Conservation (phyloP, 2,113 vertebrate genomes). For the Oplegnathus fasciatus region DNA sequence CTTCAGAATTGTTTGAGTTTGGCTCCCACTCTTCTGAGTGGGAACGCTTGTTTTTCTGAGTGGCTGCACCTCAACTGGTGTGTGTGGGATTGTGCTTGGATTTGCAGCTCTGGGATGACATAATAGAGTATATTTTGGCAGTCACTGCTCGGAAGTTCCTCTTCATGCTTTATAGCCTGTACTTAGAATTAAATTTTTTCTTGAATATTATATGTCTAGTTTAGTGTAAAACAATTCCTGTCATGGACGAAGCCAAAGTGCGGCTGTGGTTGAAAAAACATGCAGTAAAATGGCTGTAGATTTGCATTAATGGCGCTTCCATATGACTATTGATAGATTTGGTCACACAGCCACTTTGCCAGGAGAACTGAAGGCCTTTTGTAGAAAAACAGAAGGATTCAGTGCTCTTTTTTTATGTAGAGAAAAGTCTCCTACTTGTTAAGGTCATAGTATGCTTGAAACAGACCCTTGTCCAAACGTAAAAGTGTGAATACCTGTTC, state of each 20-base stretch:
- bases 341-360: background rate
- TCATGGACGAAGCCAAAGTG: background rate
- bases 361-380: background rate
- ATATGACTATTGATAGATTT: background rate
- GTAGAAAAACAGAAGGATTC: background rate
- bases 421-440: background rate
- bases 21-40: conserved; percentile 67
- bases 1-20: conserved; percentile 17
- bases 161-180: conserved; percentile 9
- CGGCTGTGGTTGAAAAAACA: background rate
- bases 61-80: conserved; percentile 23
- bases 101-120: conserved; percentile 49
- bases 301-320: background rate
- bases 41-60: conserved; percentile 36
- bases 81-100: conserved; percentile 40
- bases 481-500: too few species aligned
- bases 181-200: conserved; percentile 10
- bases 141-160: conserved; percentile 28
- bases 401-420: background rate
- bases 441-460: too few species aligned
- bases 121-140: conserved; percentile 55
- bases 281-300: background rate
- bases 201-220: conserved; percentile 12
- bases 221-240: background rate
- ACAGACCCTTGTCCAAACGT: too few species aligned